Conservation (phyloP, 2,113 vertebrate genomes). For the Myanophis thanlyinensis region DNA sequence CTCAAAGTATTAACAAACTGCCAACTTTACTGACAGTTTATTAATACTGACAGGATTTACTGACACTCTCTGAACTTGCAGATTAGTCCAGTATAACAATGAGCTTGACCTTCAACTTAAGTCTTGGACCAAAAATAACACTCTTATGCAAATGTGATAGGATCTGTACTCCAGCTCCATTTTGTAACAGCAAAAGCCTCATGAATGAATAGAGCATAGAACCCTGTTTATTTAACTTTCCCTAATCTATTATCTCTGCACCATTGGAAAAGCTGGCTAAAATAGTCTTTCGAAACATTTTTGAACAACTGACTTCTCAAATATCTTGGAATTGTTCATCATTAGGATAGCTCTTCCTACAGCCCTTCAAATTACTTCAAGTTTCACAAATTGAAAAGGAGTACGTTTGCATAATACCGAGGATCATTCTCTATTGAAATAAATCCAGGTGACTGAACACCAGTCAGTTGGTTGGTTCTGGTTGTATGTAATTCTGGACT, state of each 20-base stretch:
- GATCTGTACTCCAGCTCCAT: not conserved
- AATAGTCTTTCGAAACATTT: not conserved
- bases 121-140: slow-evolving; percentile 6
- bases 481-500: not conserved
- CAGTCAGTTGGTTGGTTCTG: not conserved
- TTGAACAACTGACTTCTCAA: not conserved
- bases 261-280: not conserved
- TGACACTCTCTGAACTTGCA: not conserved
- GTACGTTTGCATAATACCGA: not conserved
- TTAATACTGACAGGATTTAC: not conserved
- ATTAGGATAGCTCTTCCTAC: not conserved
- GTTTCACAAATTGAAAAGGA: not conserved
- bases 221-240: not conserved
- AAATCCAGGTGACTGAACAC: not conserved
- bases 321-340: not conserved
- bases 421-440: not conserved
- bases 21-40: not conserved
- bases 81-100: too few species aligned
- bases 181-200: not conserved
- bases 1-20: not conserved
- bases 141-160: not conserved
- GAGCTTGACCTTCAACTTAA: not conserved
- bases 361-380: not conserved
- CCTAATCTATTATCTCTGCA: slow-evolving; percentile 8
- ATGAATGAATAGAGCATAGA: not conserved